A percentile compares a stretch with the other conserved stretches of the same genome.
Evolutionary conservation across 2,888 invertebrate genomes (phyloP).

Genomic region (Stenodema calcarata): DNA sequence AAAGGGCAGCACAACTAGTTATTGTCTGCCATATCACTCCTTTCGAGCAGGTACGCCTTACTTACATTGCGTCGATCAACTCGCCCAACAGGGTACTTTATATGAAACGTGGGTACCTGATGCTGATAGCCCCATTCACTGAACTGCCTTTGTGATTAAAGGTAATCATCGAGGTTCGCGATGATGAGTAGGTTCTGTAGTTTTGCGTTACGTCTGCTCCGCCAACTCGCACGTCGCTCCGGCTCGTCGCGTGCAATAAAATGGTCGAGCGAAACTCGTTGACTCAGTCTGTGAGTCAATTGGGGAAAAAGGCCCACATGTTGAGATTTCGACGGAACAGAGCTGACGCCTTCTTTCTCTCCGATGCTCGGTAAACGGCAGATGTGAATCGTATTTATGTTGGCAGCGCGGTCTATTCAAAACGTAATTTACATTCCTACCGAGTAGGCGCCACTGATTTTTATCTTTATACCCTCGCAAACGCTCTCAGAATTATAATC

Average conservation of each 20-base stretch:
- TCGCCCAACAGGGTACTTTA: too few species aligned
- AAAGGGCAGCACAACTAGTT: too few species aligned
- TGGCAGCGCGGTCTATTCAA: neutral
- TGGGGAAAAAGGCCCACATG: slow-evolving; percentile 17
- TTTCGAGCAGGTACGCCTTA: too few species aligned
- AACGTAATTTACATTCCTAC: neutral
- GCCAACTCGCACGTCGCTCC: neutral
- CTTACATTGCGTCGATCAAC: too few species aligned
- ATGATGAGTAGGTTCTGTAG: neutral
- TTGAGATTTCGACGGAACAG: neutral
- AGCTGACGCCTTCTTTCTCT: neutral
- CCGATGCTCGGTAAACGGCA: neutral
- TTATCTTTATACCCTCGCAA: too few species aligned
- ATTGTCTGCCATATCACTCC: too few species aligned
- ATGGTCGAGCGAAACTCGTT: slow-evolving; percentile 1
- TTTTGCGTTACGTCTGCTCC: neutral
- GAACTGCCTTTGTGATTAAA: neutral
- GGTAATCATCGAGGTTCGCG: neutral
- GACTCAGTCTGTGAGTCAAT: slow-evolving; percentile 28
- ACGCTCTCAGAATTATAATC: too few species aligned
- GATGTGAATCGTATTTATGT: neutral
- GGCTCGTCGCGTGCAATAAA: slow-evolving; percentile 1
- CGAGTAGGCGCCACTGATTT: neutral
- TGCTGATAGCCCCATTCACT: too few species aligned
- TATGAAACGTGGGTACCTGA: too few species aligned